Evolutionary conservation across 2,113 vertebrate genomes (phyloP), one percentile per base, ranked within the genome.

Genomic region (Butorides virescens): DNA sequence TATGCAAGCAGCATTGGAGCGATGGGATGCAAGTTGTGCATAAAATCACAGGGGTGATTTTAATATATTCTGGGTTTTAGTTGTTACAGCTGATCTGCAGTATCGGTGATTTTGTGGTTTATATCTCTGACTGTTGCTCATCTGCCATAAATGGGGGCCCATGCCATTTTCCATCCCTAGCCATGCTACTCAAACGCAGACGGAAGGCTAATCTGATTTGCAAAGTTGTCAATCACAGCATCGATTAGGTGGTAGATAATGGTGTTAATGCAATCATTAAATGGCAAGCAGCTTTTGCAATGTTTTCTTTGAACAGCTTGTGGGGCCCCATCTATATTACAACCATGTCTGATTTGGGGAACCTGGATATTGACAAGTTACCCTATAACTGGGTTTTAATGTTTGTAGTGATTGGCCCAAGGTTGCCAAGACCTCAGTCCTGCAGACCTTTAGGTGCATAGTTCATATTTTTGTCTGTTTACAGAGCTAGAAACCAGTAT

Each of bases 141-240:
- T 89, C 70, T 91, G 73, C 58, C 70, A 76, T 26, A 65, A 89
- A 89, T 9, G 47, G 9, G 32, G 80, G 74, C 36, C 42, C 32
- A 23, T 4, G 21, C 17, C 66, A 47, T 95, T 94, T 97, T 97
- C 93, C 50, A 67, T 80, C 73, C 58, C 50, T 66, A 37, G 85
- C 39, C 67, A 66, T 0, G 1, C 42, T 75, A 19, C 56, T 84
- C 36, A 75, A 29, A 90, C 10, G 15, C 92, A 90, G 84, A 53
- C 42, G 13, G 81, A 85, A 87, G 92, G 91, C 89, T 96, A 95
- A 96, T 95, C 94, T 96, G 86, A 97, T 97, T 95, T 95, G 94
- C 97, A 97, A 95, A 96, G 91, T 19, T 96, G 94, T 97, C 97
- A 96, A 62, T 97, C 96, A 97, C 86, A 59, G 62, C 81, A 97